Evolutionary conservation across 2,113 vertebrate genomes (phyloP).

Genomic region (Etheostoma spectabile): DNA sequence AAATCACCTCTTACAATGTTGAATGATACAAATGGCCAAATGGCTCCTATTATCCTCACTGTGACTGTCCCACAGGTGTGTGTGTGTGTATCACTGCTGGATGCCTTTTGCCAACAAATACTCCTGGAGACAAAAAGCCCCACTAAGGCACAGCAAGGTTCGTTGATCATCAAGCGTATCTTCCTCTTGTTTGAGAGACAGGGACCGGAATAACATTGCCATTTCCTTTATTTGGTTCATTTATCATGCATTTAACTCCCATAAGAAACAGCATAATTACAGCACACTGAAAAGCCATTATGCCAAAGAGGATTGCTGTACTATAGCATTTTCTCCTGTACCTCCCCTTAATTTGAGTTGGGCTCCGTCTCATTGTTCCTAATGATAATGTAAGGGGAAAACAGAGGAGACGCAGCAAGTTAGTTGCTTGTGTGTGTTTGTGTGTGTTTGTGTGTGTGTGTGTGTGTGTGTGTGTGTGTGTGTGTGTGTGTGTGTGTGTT

Average conservation of each 20-base stretch:
- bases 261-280: conserved; percentile 63
- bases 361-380: conserved; percentile 50
- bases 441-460: no score
- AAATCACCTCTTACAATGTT: conserved; percentile 2
- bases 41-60: conserved; percentile 70
- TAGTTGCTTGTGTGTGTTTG: background rate
- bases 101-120: conserved; percentile 49
- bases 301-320: conserved; percentile 48
- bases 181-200: conserved; percentile 38
- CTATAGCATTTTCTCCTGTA: conserved; percentile 32
- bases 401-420: conserved; percentile 27
- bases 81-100: conserved; percentile 49
- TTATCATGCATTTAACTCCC: conserved; percentile 47
- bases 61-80: conserved; percentile 48
- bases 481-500: background rate
- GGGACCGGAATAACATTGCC: conserved; percentile 23
- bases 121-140: conserved; percentile 40
- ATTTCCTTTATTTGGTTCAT: conserved; percentile 35
- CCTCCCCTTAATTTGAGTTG: conserved; percentile 58
- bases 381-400: conserved; percentile 62
- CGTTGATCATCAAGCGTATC: conserved; percentile 46
- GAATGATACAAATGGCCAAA: conserved; percentile 39
- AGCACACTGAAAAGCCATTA: conserved; percentile 55
- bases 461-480: conserved; percentile 1
- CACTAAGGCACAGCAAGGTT: conserved; percentile 43